Evolutionary conservation across 2,888 invertebrate genomes (phyloP), one percentile per base, ranked within the genome.

Genomic region (Nomada lathburiana): DNA sequence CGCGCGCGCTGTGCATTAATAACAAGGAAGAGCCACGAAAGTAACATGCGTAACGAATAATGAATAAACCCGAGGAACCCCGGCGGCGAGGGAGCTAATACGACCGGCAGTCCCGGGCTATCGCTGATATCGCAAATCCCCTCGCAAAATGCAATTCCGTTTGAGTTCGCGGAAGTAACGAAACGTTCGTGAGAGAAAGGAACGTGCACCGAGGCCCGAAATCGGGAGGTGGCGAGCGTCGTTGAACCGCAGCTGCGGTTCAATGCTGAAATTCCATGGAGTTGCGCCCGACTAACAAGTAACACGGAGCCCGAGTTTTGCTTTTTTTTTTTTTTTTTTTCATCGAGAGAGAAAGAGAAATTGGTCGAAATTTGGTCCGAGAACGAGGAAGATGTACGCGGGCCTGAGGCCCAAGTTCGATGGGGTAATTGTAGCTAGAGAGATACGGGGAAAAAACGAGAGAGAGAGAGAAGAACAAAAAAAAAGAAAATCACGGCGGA

Each of bases 311-410:
- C 13, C 11, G 20, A 5, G 26, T n/a, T 26, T 26, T 26, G 26
- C 2, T 26, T 26, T 26, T 2, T 26, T 0, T 1, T 26, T 26
- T 26, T 26, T 26, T 26, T 50, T 42, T 68, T 60, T 36, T 20
- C 20, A 11, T 65, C 70, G 23, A 70, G 82, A 83, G 74, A 67
- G 83, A 74, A 55, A 82, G 62, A 82, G 59, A n/a, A n/a, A n/a
- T n/a, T n/a, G n/a, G n/a, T n/a, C 16, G n/a, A 10, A 18, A 36
- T 36, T 36, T 5, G 20, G 18, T 60, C 55, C 2, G 50, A 18
- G 23, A 26, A 23, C 2, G 10, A 11, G 5, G 11, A 55, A n/a
- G 11, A 42, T 1, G 0, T 36, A 36, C 36, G 7, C 36, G 7
- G 7, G 36, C 36, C 36, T 36, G 36, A 26, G 26, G 26, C 26